Base-by-base conservation (phyloP, 2,888 invertebrate genomes). In the Apotomis betuletana region DNA sequence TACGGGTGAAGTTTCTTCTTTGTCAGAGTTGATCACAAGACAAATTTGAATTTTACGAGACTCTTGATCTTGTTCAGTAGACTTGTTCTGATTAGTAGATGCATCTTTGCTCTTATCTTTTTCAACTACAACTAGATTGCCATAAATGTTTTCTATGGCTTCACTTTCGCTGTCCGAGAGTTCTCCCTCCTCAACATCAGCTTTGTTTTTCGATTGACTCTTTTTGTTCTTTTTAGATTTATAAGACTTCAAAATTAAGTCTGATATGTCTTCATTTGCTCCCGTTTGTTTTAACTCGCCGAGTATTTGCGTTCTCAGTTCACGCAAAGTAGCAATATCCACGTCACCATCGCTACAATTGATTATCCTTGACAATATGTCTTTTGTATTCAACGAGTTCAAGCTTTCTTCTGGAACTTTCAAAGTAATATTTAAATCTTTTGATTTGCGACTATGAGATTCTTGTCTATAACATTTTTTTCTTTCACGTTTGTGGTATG, bases 121-220 rank as follows among this genome's bases (percentile, higher is more conserved):
- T 70, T 86, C 84, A 60, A 83, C 75, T 27, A 89, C 79, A 3
- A 90, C 84, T 72, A 92, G 80, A 75, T 87, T 91, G 36, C 91
- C 90, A 74, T 92, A 93, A 63, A 93, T 84, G 74, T 85, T 92
- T 80, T 89, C 87, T 74, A 92, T 92, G 4, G 87, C 84, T 80
- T 93, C 92, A 80, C 92, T 92, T 78, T 91, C 93, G 78, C 92
- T 92, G 68, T 93, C 93, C 9, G 92, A 92, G 58, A 93, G 75
- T 81, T 93, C 93, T 5, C 93, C 93, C 80, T 93, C 92, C 80
- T 92, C 92, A 13, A 92, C 81, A 79, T 92, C 93, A 52, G 77
- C 77, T 70, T 80, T 82, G 52, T 79, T 80, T 64, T 78, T 81
- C n/a, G 65, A 57, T 36, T 65, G 55, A n/a, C 27, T 46, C 12